A percentile compares a stretch with the other conserved stretches of the same genome.
Conservation (phyloP, 2,797 vertebrate species). For the Gobio occitaniae region DNA sequence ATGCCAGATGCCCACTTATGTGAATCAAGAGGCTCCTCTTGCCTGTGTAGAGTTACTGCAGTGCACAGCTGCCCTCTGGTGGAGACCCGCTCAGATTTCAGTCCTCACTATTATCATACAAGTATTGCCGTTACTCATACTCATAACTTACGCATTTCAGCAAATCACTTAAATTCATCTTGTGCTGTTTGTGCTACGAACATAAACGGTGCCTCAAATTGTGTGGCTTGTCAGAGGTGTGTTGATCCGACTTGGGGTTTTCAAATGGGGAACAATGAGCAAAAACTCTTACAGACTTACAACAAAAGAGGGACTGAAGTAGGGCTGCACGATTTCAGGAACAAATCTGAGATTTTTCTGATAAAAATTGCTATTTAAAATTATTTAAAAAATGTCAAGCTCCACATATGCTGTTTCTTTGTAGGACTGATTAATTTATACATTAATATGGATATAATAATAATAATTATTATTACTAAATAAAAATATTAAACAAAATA, state of each 20-base stretch:
- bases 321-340: not conserved
- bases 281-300: not conserved
- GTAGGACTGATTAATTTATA: too few relatives aligned
- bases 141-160: not conserved
- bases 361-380: not conserved
- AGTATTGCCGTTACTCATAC: too few relatives aligned
- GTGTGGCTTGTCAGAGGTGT: not conserved
- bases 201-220: not conserved
- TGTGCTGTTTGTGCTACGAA: not conserved
- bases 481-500: not conserved
- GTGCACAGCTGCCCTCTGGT: constrained; percentile 42
- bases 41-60: not conserved
- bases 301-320: not conserved
- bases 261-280: not conserved
- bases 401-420: not conserved
- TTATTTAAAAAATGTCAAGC: not conserved
- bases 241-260: not conserved
- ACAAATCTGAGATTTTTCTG: not conserved
- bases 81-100: not conserved
- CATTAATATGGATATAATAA: not conserved
- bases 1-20: not conserved
- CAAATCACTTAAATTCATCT: not conserved
- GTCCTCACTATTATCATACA: not conserved
- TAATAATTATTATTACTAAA: not conserved
- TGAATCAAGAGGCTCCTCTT: not conserved